Evolutionary conservation across 2,797 vertebrate genomes (phyloP), one percentile per base, ranked within the genome.

Genomic region (Ambastaia sidthimunki): DNA sequence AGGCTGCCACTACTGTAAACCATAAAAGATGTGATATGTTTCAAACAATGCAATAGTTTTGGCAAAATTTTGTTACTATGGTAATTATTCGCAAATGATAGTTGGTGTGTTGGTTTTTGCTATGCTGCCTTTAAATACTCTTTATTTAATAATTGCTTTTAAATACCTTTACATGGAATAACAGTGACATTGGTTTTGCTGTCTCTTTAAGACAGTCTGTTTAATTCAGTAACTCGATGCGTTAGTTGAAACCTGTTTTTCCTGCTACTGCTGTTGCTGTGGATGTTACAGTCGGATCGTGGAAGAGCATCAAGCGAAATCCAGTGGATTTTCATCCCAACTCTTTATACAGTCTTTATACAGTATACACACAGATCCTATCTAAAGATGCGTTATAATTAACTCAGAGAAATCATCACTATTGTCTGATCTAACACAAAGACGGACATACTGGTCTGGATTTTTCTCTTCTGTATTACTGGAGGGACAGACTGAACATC

Each of bases 141-240:
- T 37, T 37, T 37, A 37, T 37, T 41, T 41, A 41, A 41, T 41
- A 41, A 41, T 41, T 41, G 37, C 9, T 1, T 9, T 41, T 41
- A 41, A 41, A 41, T 11, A 41, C 9, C 37, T 9, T 41, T 41
- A 67, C 37, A 15, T 19, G 18, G 6, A 7, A 16, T 9, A 37
- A 6, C 16, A 41, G 16, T 21, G 31, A 15, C 18, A 11, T 7
- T 57, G 65, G 16, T 7, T 57, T 34, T 15, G 25, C 89, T 92
- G 92, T 93, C 91, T 84, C 93, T 94, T 94, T 94, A 94, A 94
- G 92, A 89, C 86, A 83, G 85, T 90, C 89, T 90, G 87, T 90
- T 91, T 91, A 91, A 92, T 93, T 93, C 91, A 89, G 89, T 91
- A 87, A 84, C 85, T 87, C 85, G 90, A 90, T 90, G 89, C 88